Base-by-base conservation (phyloP, 2,113 vertebrate genomes). In the Vimba vimba region DNA sequence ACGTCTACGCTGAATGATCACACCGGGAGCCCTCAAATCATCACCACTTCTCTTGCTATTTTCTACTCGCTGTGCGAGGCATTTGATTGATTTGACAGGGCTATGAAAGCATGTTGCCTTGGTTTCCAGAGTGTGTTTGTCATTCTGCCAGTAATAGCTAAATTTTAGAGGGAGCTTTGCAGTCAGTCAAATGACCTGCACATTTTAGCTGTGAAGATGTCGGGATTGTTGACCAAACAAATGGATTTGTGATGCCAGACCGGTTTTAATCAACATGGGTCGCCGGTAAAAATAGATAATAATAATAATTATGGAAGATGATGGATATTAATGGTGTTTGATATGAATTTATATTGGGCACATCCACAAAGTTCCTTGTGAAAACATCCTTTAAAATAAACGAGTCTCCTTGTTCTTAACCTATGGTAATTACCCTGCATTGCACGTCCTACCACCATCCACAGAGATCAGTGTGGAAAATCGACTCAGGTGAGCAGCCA, bases 41-140 rank as follows among this genome's bases (percentile, higher is more conserved):
- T 23, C 79, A 52, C 62, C 27, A 52, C 60, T 82, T 50, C 79
- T 69, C 47, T 69, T 68, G 62, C 19, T 27, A 82, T 68, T 69
- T 82, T 82, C 25, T 52, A 69, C 79, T 30, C 15, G 39, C 59
- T 66, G 59, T 43, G 79, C 21, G 39, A 66, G 39, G 36, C 79
- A 66, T 82, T 69, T 69, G 79, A 82, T 82, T 82, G 80, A 64
- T 50, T 52, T 82, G 80, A 82, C 80, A 55, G 80, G 43, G 43
- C 17, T 82, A 66, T 52, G 45, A 82, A 82, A 82, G 80, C 60
- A 50, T 66, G 62, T 82, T 82, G 80, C 80, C 64, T 50, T n/a
- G 80, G 62, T 82, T 82, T 82, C 79, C 79, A 82, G 15, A 82
- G 15, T 50, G 79, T 33, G 25, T 69, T 69, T 69, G 60, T 30